These are phyloP conservation scores for Eremophila alpestris DNA, from an alignment of 2,797 vertebrate genomes.

Conservation along the genomic window DNA sequence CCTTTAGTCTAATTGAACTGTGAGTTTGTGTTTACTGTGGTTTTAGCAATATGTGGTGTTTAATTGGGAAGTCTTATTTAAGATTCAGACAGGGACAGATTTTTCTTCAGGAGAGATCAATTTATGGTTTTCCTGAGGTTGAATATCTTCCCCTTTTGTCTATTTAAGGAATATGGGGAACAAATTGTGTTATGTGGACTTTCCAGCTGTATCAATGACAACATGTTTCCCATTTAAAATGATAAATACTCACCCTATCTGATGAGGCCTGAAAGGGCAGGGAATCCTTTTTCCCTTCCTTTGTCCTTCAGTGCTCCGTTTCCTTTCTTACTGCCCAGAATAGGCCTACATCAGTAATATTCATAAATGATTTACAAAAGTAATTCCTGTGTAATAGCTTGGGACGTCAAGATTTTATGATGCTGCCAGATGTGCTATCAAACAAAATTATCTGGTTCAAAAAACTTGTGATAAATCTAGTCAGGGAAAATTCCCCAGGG, in stretches of 20 bases:
- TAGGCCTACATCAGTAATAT: conserved; percentile 69
- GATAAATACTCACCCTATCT: conserved; percentile 47
- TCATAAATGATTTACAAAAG: conserved; percentile 80
- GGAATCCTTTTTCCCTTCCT: conserved; percentile 43
- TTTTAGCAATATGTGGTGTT: neutral
- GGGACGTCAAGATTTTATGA: conserved; percentile 75
- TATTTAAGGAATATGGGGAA: neutral
- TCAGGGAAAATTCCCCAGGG: conserved; percentile 55
- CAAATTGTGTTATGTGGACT: conserved; percentile 34
- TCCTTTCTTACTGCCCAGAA: conserved; percentile 53
- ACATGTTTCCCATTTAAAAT: conserved; percentile 59
- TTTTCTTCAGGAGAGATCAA: neutral
- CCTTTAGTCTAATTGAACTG: neutral
- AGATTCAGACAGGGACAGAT: neutral
- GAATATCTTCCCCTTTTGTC: conserved; percentile 1
- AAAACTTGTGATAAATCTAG: conserved; percentile 75
- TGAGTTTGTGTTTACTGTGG: neutral
- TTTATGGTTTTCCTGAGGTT: neutral
- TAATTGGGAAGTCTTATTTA: conserved; percentile 13
- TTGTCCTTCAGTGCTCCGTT: conserved; percentile 61
- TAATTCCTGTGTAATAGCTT: conserved; percentile 75
- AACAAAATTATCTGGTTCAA: conserved; percentile 75
- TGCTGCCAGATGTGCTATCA: conserved; percentile 79
- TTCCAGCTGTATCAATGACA: conserved; percentile 52
- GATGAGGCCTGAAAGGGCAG: conserved; percentile 32